A percentile compares a stretch with the other conserved stretches of the same genome.
These are phyloP conservation scores for Schizotus pectinicornis DNA, from an alignment of 2,888 invertebrate species.

Conservation along the genomic window DNA sequence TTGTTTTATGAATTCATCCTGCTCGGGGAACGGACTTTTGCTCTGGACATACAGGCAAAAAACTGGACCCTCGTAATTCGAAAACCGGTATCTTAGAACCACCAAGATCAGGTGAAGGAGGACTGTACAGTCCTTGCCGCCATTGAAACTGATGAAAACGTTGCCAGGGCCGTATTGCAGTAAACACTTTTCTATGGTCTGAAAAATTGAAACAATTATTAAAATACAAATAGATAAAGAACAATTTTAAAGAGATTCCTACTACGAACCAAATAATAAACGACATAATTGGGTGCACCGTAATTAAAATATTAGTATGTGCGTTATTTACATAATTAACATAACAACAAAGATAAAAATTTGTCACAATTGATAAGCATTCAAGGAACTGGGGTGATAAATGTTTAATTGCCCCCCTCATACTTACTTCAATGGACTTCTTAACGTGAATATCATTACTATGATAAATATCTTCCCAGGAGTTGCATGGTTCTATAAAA, in stretches of 20 bases:
- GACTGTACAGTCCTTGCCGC: conserved; percentile 98
- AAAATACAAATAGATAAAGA: too few relatives aligned
- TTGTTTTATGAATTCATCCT: conserved; percentile 81
- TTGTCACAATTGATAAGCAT: background rate
- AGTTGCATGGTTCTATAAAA: conserved; percentile 2
- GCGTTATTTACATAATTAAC: conserved; percentile 1
- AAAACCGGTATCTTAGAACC: conserved; percentile 56
- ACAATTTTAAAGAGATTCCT: too few relatives aligned
- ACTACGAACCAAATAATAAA: too few relatives aligned
- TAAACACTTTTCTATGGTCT: conserved; percentile 70
- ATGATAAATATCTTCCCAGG: conserved; percentile 20
- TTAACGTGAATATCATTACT: conserved; percentile 28
- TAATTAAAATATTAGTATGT: too few relatives aligned
- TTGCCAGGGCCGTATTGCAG: conserved; percentile 71
- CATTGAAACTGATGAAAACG: conserved; percentile 93
- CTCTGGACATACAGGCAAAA: conserved; percentile 83
- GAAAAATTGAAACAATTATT: too few relatives aligned
- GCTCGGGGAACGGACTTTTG: conserved; percentile 82
- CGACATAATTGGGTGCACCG: too few relatives aligned
- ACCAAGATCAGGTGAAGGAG: conserved; percentile 75
- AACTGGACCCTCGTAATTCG: conserved; percentile 53
- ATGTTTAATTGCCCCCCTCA: conserved; percentile 16
- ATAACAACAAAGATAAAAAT: background rate
- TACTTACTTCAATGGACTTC: conserved; percentile 37
- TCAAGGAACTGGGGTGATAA: background rate